phyloP scores from a whole-genome alignment of 2,888 invertebrate species.

The Dynastes tityus region DNA sequence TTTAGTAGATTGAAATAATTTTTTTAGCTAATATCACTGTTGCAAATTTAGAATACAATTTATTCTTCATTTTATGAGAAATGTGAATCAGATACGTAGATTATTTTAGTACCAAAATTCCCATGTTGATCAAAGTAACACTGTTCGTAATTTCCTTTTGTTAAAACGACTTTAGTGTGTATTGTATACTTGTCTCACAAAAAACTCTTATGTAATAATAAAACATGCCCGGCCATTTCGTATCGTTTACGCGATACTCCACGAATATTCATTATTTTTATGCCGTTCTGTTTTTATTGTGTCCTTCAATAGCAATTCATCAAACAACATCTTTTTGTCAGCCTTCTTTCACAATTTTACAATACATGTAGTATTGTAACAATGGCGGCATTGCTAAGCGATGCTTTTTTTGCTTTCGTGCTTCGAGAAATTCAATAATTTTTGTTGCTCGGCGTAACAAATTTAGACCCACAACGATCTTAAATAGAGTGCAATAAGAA shows the following conservation, averaged over 20 bases:
- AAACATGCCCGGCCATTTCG: constrained; percentile 10
- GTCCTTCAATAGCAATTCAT: constrained; percentile 25
- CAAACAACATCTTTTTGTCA: constrained; percentile 23
- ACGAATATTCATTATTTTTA: constrained; percentile 24
- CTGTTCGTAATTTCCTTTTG: neutral
- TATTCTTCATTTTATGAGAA: too few relatives aligned
- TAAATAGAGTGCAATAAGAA: constrained; percentile 40
- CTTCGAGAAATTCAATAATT: constrained; percentile 48
- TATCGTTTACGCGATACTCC: constrained; percentile 32
- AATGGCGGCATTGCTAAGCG: constrained; percentile 26
- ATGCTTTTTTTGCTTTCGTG: constrained; percentile 37
- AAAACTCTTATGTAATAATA: constrained; percentile 9
- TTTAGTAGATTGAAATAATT: too few relatives aligned
- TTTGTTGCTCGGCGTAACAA: constrained; percentile 51
- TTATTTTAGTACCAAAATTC: too few relatives aligned
- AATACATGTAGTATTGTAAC: constrained; percentile 31
- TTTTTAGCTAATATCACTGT: too few relatives aligned
- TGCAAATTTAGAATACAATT: too few relatives aligned
- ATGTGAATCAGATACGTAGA: too few relatives aligned
- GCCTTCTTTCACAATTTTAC: constrained; percentile 24
- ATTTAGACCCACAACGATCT: constrained; percentile 53
- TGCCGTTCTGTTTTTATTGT: constrained; percentile 34
- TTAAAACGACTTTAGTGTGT: neutral
- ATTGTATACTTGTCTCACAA: neutral
- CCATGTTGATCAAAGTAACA: neutral